Conservation (phyloP, 2,888 invertebrate genomes). For the Thyatira batis region DNA sequence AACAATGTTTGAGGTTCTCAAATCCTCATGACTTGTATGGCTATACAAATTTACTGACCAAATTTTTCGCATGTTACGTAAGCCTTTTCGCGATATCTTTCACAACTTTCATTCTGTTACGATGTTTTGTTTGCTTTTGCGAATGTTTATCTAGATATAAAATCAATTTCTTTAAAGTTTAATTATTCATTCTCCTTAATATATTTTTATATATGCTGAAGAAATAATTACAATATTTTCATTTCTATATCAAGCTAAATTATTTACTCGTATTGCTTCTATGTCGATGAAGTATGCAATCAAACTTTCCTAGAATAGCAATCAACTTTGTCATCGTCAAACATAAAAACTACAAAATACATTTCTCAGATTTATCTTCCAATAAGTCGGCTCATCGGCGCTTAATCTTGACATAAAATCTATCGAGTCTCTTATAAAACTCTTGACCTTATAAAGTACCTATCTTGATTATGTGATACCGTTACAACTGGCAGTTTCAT, state of each 20-base stretch:
- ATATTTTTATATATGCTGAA: no score
- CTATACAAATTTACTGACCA: constrained; percentile 18
- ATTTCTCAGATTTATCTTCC: constrained; percentile 9
- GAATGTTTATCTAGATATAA: constrained; percentile 39
- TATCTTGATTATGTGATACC: constrained; percentile 33
- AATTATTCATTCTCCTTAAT: constrained; percentile 27
- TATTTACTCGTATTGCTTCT: neutral
- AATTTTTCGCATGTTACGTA: constrained; percentile 43
- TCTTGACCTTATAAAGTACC: constrained; percentile 28
- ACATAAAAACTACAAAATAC: neutral
- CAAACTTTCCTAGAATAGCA: neutral
- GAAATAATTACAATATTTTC: no score
- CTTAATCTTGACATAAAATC: constrained; percentile 21
- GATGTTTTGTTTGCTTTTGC: constrained; percentile 41
- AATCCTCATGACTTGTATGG: neutral
- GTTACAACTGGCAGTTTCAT: constrained; percentile 16
- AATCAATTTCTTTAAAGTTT: constrained; percentile 28
- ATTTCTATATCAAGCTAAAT: neutral
- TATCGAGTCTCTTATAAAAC: constrained; percentile 24
- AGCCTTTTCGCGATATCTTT: constrained; percentile 47
- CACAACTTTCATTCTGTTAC: constrained; percentile 57
- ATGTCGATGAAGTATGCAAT: neutral
- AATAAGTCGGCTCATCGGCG: constrained; percentile 19
- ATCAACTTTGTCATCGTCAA: constrained; percentile 5
- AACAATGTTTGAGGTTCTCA: neutral